Conservation (phyloP, 1,140 invertebrate genomes). For the Halotydeus destructor region DNA sequence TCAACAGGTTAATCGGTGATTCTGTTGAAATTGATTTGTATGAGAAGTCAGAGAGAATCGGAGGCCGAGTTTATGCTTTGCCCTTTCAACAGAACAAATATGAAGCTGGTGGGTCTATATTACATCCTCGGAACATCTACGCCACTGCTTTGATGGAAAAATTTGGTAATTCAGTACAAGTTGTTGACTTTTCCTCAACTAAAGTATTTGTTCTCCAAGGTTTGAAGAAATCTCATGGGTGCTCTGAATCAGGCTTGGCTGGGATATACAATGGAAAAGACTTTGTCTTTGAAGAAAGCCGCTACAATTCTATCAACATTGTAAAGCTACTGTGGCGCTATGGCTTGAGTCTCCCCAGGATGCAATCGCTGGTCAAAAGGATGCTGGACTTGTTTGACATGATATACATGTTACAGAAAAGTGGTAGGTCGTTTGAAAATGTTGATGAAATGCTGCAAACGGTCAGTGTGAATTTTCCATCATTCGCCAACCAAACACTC, state of each 20-base stretch:
- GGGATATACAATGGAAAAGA: slow-evolving; percentile 34
- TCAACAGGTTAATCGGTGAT: slow-evolving; percentile 31
- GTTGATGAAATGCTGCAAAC: slow-evolving; percentile 30
- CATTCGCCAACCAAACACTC: slow-evolving; percentile 27
- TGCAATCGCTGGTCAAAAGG: slow-evolving; percentile 25
- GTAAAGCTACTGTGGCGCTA: slow-evolving; percentile 33
- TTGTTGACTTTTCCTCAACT: too few relatives aligned
- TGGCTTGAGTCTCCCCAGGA: slow-evolving; percentile 29
- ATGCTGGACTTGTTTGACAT: slow-evolving; percentile 26
- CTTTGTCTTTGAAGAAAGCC: slow-evolving; percentile 31
- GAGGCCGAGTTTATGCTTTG: slow-evolving; percentile 34
- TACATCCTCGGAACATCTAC: slow-evolving; percentile 34
- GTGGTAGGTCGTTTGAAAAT: slow-evolving; percentile 27
- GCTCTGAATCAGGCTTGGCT: slow-evolving; percentile 9
- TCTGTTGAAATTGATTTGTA: slow-evolving; percentile 30
- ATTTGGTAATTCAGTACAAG: slow-evolving; percentile 6
- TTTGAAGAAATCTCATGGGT: too few relatives aligned
- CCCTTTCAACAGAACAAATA: slow-evolving; percentile 29
- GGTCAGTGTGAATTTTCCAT: slow-evolving; percentile 31
- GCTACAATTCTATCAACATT: slow-evolving; percentile 26
- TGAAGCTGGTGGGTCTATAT: slow-evolving; percentile 37
- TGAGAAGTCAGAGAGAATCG: slow-evolving; percentile 31
- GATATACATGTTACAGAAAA: slow-evolving; percentile 30
- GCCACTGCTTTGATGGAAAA: slow-evolving; percentile 2
- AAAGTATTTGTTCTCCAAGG: too few relatives aligned